Evolutionary conservation across 2,888 invertebrate genomes (phyloP), one percentile per base, ranked within the genome.

Genomic region (Diplolepis rosae): DNA sequence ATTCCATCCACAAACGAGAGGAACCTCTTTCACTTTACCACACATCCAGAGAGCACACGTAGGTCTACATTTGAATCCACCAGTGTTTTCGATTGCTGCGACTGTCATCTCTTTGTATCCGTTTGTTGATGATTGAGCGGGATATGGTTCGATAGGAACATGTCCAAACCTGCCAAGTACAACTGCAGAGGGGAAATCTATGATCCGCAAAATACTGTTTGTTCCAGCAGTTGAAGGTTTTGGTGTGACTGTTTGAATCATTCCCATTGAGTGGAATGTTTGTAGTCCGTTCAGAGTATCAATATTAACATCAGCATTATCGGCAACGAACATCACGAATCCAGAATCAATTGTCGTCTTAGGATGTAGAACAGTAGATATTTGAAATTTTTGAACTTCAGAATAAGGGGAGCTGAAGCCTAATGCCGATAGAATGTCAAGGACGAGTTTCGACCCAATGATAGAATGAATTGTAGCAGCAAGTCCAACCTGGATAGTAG

Each of bases 1-100:
- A 76, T 85, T 84, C 84, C 84, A 87, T 18, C 85, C 84, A 30
- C 30, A 30, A 30, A 30, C 30, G 30, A 30, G 30, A 70, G 84
- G 82, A 71, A 85, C 82, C 67, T 77, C 68, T n/a, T n/a, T n/a
- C n/a, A n/a, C n/a, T n/a, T n/a, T n/a, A n/a, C n/a, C n/a, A n/a
- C n/a, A n/a, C n/a, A n/a, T n/a, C n/a, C n/a, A n/a, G n/a, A n/a
- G n/a, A n/a, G n/a, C n/a, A n/a, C n/a, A n/a, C n/a, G n/a, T n/a
- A n/a, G n/a, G n/a, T n/a, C n/a, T n/a, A n/a, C n/a, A n/a, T 50
- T 11, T 22, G 22, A 50, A 50, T 50, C 50, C 22, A 18, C 50
- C 50, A 6, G 22, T 22, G 22, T n/a, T n/a, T n/a, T n/a, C n/a
- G n/a, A n/a, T n/a, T n/a, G n/a, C n/a, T n/a, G n/a, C n/a, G n/a